Evolutionary conservation across 2,797 vertebrate species (phyloP).

Genomic region (Lepilemur septentrionalis): DNA sequence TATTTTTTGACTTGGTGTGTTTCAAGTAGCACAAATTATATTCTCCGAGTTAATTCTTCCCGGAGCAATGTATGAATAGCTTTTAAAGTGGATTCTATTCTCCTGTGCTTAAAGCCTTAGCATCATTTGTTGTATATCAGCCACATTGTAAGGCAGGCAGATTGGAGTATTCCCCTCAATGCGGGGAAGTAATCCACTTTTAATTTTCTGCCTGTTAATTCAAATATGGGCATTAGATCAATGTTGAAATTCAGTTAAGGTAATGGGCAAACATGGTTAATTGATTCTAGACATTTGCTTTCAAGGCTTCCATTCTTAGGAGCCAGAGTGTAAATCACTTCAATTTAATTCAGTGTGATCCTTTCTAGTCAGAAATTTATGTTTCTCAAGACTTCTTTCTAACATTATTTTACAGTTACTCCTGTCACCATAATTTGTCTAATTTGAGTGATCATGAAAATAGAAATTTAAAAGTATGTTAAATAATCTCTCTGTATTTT

Average conservation of each 20-base stretch:
- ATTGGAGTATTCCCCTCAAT: not conserved
- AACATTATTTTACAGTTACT: not conserved
- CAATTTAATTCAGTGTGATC: not conserved
- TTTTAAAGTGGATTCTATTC: not conserved
- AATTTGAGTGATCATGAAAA: conserved; percentile 3
- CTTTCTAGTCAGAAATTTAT: not conserved
- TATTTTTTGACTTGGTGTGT: not conserved
- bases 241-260: conserved; percentile 44
- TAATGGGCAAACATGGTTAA: not conserved
- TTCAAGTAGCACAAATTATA: not conserved
- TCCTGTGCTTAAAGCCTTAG: not conserved
- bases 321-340: not conserved
- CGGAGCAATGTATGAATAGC: not conserved
- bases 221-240: conserved; percentile 5
- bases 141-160: not conserved
- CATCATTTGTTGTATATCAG: not conserved
- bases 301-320: not conserved
- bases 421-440: not conserved
- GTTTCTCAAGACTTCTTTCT: not conserved
- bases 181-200: not conserved
- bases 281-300: conserved; percentile 36
- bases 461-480: not conserved
- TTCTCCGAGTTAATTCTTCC: not conserved
- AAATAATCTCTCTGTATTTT: not conserved
- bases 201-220: conserved; percentile 57